Percentiles rank a stretch among this genome's conserved stretches.
Conservation (phyloP, 2,888 invertebrate genomes). For the Cosmia trapezina region DNA sequence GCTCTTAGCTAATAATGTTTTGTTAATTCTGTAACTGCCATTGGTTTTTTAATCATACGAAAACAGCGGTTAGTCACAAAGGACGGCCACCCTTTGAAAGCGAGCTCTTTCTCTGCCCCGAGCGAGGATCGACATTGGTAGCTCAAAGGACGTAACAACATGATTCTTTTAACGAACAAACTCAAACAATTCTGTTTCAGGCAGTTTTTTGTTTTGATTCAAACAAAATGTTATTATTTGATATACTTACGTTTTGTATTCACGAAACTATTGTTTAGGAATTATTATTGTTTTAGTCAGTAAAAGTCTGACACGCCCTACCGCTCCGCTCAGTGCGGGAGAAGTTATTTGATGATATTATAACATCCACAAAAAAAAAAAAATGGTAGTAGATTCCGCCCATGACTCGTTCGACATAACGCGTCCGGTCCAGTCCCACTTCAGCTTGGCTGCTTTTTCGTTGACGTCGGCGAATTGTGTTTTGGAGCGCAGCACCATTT, state of each 20-base stretch:
- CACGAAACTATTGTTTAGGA: background rate
- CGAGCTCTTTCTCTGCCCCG: slow-evolving; percentile 44
- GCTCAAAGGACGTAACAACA: slow-evolving; percentile 46
- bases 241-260: background rate
- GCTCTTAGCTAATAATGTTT: slow-evolving; percentile 29
- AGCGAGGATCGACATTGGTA: slow-evolving; percentile 57
- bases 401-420: too few species aligned
- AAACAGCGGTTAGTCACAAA: slow-evolving; percentile 50
- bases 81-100: slow-evolving; percentile 48
- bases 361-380: too few species aligned
- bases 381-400: too few species aligned
- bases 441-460: too few species aligned
- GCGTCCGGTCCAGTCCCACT: too few species aligned
- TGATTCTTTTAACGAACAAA: slow-evolving; percentile 51
- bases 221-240: background rate
- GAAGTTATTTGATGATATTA: too few species aligned
- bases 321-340: too few species aligned
- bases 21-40: slow-evolving; percentile 34
- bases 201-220: slow-evolving; percentile 25
- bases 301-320: too few species aligned
- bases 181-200: slow-evolving; percentile 30
- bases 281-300: too few species aligned
- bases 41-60: slow-evolving; percentile 53
- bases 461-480: too few species aligned
- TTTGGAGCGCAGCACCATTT: too few species aligned